Conservation (phyloP, 2,888 invertebrate genomes). For the Psylliodes chrysocephalus region DNA sequence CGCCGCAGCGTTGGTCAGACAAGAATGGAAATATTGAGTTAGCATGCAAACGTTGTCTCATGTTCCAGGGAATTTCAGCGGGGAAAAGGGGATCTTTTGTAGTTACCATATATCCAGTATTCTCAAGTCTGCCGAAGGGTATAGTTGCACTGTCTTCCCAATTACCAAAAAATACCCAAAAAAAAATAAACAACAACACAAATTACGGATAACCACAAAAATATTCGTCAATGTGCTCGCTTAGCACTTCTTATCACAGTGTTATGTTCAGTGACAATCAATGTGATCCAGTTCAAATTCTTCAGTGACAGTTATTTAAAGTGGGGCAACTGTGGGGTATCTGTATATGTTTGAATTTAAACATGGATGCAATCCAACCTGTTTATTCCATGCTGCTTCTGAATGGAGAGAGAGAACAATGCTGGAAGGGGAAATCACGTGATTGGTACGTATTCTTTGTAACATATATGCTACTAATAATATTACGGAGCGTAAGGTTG, state of each 20-base stretch:
- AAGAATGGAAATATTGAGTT: conserved; percentile 61
- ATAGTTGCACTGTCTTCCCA: conserved; percentile 53
- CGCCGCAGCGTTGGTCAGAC: conserved; percentile 51
- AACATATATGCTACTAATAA: too few species aligned
- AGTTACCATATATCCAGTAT: conserved; percentile 66
- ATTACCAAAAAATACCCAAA: conserved; percentile 14
- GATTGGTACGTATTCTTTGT: conserved; percentile 44
- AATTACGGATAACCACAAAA: neutral
- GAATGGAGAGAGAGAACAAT: neutral
- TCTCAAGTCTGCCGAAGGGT: conserved; percentile 65
- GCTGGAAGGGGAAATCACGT: conserved; percentile 54
- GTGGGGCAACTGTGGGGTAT: too few species aligned
- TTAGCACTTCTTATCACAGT: neutral
- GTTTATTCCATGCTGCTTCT: neutral
- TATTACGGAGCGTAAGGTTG: too few species aligned
- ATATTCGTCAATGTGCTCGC: neutral
- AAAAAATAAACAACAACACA: conserved; percentile 5
- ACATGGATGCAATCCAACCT: neutral
- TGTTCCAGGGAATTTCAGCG: conserved; percentile 64
- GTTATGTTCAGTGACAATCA: neutral
- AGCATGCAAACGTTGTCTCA: conserved; percentile 66
- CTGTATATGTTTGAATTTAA: neutral
- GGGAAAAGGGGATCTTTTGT: conserved; percentile 63
- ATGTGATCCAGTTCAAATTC: neutral
- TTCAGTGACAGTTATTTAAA: neutral